Conservation (phyloP, 2,113 vertebrate species). For the Pygoscelis antarcticus region DNA sequence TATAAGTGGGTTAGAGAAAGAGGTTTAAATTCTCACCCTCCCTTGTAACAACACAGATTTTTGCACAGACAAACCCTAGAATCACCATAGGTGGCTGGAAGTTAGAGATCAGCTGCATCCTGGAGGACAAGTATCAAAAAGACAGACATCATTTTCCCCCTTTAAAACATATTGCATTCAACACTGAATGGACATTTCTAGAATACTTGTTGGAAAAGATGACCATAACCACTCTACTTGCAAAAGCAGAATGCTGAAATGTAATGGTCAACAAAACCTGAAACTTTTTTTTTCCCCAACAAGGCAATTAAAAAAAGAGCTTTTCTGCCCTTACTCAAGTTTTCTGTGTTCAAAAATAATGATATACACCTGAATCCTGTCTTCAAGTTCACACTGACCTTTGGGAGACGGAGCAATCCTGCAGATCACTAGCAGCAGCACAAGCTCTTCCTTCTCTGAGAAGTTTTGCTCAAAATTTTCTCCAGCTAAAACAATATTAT, state of each 20-base stretch:
- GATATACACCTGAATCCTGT: background rate
- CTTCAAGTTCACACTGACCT: background rate
- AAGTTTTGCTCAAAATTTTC: background rate
- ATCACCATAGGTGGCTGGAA: background rate
- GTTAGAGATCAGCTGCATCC: background rate
- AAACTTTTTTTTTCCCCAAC: rapidly evolving
- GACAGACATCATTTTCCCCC: background rate
- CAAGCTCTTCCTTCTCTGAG: background rate
- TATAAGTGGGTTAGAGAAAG: background rate
- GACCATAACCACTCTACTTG: background rate
- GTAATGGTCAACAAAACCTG: background rate
- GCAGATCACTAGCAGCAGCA: background rate
- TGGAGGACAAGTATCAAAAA: background rate
- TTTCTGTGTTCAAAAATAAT: background rate
- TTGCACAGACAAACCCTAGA: background rate
- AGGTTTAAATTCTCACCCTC: background rate
- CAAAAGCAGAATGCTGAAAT: background rate
- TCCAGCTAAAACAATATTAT: background rate
- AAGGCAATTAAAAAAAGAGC: background rate
- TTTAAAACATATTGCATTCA: background rate
- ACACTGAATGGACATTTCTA: background rate
- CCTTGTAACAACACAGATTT: background rate
- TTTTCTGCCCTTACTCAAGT: background rate
- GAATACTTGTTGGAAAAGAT: too few relatives aligned
- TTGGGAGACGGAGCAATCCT: background rate